Base-by-base conservation (phyloP, 2,113 vertebrate genomes). In the Vireo altiloquus region DNA sequence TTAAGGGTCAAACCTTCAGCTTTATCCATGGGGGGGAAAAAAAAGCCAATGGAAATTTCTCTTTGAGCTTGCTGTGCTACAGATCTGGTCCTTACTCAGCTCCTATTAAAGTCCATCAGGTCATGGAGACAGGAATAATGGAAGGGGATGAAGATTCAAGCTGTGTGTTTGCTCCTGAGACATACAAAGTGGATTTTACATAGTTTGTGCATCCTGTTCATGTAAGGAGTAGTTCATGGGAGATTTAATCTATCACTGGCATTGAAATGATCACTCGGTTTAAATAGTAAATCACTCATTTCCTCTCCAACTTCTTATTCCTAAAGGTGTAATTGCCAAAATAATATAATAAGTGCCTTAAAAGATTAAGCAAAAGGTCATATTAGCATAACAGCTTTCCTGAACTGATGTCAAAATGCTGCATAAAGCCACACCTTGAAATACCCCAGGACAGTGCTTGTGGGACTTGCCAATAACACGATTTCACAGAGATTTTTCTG, bases 1-100 rank as follows among this genome's bases (percentile, higher is more conserved):
- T 84, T 90, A 85, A 92, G 66, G 47, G 63, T 87, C 76, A n/a
- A n/a, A n/a, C n/a, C n/a, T n/a, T n/a, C n/a, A n/a, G n/a, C n/a
- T n/a, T 94, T 87, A 88, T 69, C 63, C 52, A 44, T 0, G 13
- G 21, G 10, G 10, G 44, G 1, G 6, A 46, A 33, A 71, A 87
- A 80, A 71, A 87, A 80, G 31, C 53, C 53, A 89, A 35, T 92
- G 85, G 71, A 94, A 95, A 84, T 93, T 68, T 96, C 85, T 90
- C 56, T 79, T 84, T 1, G 13, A 42, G 84, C 64, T 92, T 64
- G 22, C 56, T 89, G 16, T 0, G 37, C 56, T 64, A 76, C 37
- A 40, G 57, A 39, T 71, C 87, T 92, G 49, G 76, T 71, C 49
- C n/a, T 86, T 75, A 35, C 44, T 94, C 85, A 89, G 24, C 39